These are phyloP conservation scores for Ochropacha duplaris DNA, from an alignment of 2,888 invertebrate genomes.

Conservation along the genomic window DNA sequence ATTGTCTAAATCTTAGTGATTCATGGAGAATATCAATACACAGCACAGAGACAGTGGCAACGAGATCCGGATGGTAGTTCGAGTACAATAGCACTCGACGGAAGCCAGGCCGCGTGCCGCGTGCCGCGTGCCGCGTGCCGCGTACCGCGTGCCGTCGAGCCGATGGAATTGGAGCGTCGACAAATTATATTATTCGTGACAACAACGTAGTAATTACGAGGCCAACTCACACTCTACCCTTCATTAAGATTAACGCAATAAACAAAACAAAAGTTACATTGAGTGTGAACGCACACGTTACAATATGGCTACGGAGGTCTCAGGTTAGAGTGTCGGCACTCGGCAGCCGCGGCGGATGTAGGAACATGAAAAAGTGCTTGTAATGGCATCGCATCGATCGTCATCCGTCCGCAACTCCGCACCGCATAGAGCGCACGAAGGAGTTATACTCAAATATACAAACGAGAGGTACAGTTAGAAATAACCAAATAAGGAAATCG, in stretches of 20 bases:
- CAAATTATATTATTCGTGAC: slow-evolving; percentile 10
- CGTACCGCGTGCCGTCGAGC: too few relatives aligned
- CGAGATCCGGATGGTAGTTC: not conserved
- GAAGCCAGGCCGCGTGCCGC: slow-evolving; percentile 1
- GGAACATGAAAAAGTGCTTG: not conserved
- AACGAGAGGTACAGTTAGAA: not conserved
- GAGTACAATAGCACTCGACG: not conserved
- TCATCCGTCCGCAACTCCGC: not conserved
- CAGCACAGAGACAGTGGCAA: not conserved
- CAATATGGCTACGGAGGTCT: not conserved
- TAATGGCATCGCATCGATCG: not conserved
- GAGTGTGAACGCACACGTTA: slow-evolving; percentile 15
- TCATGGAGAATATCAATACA: not conserved
- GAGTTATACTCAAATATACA: not conserved
- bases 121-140: too few relatives aligned
- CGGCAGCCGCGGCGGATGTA: not conserved
- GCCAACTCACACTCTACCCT: slow-evolving; percentile 8
- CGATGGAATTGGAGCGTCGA: slow-evolving; percentile 9
- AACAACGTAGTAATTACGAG: slow-evolving; percentile 10
- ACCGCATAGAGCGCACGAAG: not conserved
- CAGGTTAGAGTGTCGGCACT: not conserved
- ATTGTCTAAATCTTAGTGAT: not conserved
- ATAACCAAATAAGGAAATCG: not conserved
- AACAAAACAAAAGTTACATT: slow-evolving; percentile 18
- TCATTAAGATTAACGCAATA: slow-evolving; percentile 14